Conservation (phyloP, 2,888 invertebrate genomes). For the Cosmia pyralina region DNA sequence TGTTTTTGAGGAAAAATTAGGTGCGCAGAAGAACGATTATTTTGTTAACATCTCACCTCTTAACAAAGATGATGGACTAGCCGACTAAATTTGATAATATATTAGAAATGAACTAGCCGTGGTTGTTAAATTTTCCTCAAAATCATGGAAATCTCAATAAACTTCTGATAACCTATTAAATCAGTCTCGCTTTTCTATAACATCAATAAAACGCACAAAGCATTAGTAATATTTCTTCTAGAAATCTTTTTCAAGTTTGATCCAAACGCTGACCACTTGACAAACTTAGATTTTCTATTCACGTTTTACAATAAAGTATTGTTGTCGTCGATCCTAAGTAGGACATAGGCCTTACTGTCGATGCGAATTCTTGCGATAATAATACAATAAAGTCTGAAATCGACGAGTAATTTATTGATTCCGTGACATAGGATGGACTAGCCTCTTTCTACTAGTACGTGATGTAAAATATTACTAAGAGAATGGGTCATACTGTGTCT, state of each 20-base stretch:
- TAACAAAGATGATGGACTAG: background rate
- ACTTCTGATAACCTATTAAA: background rate
- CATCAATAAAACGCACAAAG: background rate
- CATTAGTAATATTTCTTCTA: background rate
- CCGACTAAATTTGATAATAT: no score
- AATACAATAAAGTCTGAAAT: constrained; percentile 45
- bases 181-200: background rate
- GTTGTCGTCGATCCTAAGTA: constrained; percentile 42
- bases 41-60: no score
- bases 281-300: constrained; percentile 48
- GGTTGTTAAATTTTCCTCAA: background rate
- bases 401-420: constrained; percentile 39
- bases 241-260: constrained; percentile 22
- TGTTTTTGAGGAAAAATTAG: no score
- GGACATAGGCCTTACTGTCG: constrained; percentile 29
- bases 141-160: background rate
- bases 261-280: constrained; percentile 5
- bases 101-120: no score
- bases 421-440: constrained; percentile 15
- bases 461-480: background rate
- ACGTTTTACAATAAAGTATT: constrained; percentile 54
- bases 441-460: constrained; percentile 38
- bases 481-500: background rate
- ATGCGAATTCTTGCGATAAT: constrained; percentile 43
- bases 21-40: no score